phyloP scores from a whole-genome alignment of 2,888 invertebrate genomes.

The Perdita meconis region DNA sequence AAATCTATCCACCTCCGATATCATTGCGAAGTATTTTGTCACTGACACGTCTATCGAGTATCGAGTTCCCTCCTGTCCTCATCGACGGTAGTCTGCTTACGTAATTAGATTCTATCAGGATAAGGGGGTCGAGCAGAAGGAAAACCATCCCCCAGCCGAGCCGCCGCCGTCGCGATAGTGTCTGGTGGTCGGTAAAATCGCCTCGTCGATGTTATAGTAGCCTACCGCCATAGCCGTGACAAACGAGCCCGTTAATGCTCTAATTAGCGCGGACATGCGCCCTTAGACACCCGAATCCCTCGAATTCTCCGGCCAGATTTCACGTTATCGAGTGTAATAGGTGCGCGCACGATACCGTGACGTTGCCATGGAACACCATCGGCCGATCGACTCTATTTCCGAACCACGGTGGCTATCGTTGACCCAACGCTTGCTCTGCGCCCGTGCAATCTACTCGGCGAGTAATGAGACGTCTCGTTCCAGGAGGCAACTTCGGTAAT shows the following conservation, averaged over 20 bases:
- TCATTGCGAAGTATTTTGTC: too few relatives aligned
- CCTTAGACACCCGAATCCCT: constrained; percentile 43
- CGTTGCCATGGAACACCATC: too few relatives aligned
- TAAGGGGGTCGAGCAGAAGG: constrained; percentile 56
- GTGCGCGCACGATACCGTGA: too few relatives aligned
- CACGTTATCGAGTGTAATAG: too few relatives aligned
- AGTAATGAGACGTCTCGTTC: too few relatives aligned
- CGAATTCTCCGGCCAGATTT: constrained; percentile 34
- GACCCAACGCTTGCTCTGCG: too few relatives aligned
- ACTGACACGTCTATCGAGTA: not conserved
- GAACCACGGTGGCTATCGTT: too few relatives aligned
- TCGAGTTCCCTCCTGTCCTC: not conserved
- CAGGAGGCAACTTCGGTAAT: too few relatives aligned
- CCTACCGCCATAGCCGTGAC: constrained; percentile 44
- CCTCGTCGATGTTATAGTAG: constrained; percentile 39
- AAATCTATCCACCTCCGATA: too few relatives aligned
- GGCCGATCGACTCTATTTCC: too few relatives aligned
- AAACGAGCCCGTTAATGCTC: constrained; percentile 68
- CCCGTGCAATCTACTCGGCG: too few relatives aligned
- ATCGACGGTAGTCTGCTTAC: constrained; percentile 17
- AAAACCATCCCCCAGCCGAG: constrained; percentile 43
- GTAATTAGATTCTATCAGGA: constrained; percentile 61
- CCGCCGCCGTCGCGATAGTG: constrained; percentile 22
- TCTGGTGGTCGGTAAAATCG: constrained; percentile 31
- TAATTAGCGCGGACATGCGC: constrained; percentile 64